A percentile compares a stretch with the other conserved stretches of the same genome.
These are phyloP conservation scores for Ceratosolen fusciceps DNA, from an alignment of 1,140 invertebrate genomes.

Conservation along the genomic window DNA sequence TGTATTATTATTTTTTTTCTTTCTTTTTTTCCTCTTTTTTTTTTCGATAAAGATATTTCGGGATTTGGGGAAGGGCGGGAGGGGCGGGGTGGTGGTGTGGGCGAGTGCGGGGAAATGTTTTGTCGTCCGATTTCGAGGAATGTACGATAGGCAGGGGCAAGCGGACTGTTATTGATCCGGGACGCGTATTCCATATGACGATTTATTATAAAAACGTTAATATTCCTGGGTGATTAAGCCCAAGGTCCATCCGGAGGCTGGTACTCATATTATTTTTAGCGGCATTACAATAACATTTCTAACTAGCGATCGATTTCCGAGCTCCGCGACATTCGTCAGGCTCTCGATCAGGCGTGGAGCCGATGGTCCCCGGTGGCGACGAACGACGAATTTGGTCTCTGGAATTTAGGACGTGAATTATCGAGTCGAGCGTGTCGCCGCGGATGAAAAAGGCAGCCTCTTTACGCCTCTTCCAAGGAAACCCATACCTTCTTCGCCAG, in stretches of 20 bases:
- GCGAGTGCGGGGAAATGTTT: too few species aligned
- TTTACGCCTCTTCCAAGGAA: not conserved
- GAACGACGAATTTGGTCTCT: not conserved
- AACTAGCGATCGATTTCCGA: conserved; percentile 42
- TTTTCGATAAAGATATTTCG: too few species aligned
- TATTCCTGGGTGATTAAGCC: not conserved
- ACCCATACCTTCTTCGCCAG: not conserved
- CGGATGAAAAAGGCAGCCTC: not conserved
- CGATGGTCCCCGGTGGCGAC: not conserved
- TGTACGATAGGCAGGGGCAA: too few species aligned
- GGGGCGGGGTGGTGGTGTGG: too few species aligned
- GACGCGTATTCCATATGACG: too few species aligned
- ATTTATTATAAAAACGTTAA: conserved; percentile 8
- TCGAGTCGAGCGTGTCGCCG: too few species aligned
- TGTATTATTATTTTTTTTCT: too few species aligned
- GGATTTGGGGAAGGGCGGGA: too few species aligned
- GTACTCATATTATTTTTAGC: conserved; percentile 20
- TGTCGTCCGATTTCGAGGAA: too few species aligned
- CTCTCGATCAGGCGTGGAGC: not conserved
- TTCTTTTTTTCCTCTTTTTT: too few species aligned
- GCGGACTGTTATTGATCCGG: too few species aligned
- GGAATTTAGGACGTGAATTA: conserved; percentile 19
- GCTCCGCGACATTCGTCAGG: too few species aligned
- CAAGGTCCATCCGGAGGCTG: not conserved
- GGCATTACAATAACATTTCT: conserved; percentile 23